Evolutionary conservation across 2,797 vertebrate species (phyloP).

Genomic region (Poeciliopsis turneri): DNA sequence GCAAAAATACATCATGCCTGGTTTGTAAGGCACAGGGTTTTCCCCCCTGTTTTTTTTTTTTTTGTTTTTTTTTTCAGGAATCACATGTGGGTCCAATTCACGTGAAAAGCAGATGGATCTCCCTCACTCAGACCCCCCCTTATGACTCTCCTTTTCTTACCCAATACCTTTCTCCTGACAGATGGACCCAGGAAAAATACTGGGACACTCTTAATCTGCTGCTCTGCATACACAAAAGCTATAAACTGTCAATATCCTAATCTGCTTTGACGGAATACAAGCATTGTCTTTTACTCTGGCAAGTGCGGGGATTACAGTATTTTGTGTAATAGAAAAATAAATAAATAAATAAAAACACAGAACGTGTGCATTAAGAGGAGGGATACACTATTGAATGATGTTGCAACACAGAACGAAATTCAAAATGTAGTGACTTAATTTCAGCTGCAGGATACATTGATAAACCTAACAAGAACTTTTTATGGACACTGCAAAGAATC

Average conservation of each 20-base stretch:
- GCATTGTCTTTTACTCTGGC: background rate
- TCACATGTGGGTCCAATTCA: constrained; percentile 16
- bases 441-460: background rate
- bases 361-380: constrained; percentile 13
- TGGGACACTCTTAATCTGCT: constrained; percentile 75
- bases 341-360: constrained; percentile 16
- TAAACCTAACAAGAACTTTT: background rate
- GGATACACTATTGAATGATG: background rate
- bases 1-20: background rate
- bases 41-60: constrained; percentile 1
- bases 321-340: constrained; percentile 34
- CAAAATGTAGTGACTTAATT: constrained; percentile 1
- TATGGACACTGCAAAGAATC: background rate
- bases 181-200: constrained; percentile 75
- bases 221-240: constrained; percentile 52
- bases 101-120: constrained; percentile 71
- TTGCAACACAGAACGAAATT: background rate
- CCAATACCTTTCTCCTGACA: constrained; percentile 57
- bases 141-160: constrained; percentile 30
- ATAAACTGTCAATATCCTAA: constrained; percentile 44
- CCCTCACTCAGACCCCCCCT: constrained; percentile 39
- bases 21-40: constrained; percentile 15
- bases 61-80: constrained; percentile 28
- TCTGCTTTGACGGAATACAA: constrained; percentile 52
- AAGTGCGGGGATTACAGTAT: constrained; percentile 3